These are phyloP conservation scores for Cyclina sinensis DNA, from an alignment of 1,140 invertebrate species.

Conservation along the genomic window DNA sequence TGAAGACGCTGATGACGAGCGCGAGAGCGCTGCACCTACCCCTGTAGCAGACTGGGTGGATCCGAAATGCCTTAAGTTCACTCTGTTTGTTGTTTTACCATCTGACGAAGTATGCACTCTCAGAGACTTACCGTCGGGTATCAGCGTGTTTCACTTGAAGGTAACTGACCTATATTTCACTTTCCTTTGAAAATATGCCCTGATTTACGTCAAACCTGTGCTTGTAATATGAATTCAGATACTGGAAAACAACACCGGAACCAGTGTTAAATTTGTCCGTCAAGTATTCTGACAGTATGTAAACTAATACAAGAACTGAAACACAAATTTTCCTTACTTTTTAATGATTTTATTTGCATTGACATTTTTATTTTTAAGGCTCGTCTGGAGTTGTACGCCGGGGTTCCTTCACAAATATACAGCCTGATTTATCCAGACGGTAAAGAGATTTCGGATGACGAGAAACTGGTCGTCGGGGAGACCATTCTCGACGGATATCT, in stretches of 20 bases:
- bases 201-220: no score
- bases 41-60: conserved; percentile 41
- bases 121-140: conserved; percentile 74
- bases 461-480: conserved; percentile 73
- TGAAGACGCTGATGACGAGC: conserved; percentile 62
- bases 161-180: no score
- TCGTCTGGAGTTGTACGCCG: conserved; percentile 76
- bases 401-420: conserved; percentile 78
- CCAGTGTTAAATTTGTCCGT: no score
- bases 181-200: no score
- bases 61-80: conserved; percentile 67
- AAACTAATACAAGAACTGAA: no score
- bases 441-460: conserved; percentile 70
- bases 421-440: conserved; percentile 73
- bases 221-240: no score
- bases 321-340: no score
- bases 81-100: conserved; percentile 78
- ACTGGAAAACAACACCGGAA: no score
- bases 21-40: conserved; percentile 42
- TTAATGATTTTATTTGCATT: no score
- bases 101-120: conserved; percentile 77
- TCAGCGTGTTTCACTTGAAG: conserved; percentile 72
- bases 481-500: conserved; percentile 74
- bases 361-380: conserved; percentile 60
- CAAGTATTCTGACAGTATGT: no score